A percentile compares a stretch with the other conserved stretches of the same genome.
These are phyloP conservation scores for Molothrus aeneus DNA, from an alignment of 2,797 vertebrate species.

Conservation along the genomic window DNA sequence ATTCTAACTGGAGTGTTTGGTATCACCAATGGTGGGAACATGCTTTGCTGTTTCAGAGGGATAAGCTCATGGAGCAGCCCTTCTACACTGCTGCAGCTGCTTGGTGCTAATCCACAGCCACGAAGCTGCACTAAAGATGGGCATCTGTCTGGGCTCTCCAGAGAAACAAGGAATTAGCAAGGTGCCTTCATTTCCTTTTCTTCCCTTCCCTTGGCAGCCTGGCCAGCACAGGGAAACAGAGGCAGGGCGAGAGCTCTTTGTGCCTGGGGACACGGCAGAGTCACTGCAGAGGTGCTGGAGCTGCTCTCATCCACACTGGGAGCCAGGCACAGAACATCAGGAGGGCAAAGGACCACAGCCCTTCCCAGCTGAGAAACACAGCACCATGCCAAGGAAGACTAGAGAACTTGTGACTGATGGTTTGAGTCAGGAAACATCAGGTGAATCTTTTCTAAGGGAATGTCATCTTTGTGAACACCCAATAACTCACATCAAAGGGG, in stretches of 20 bases:
- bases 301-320: background rate
- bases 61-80: background rate
- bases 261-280: background rate
- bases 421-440: background rate
- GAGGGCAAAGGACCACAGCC: background rate
- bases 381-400: background rate
- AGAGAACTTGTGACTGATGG: background rate
- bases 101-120: background rate
- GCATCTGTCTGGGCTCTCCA: background rate
- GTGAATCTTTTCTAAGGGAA: background rate
- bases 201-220: background rate
- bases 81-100: background rate
- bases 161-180: accelerated
- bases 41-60: accelerated
- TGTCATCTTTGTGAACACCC: background rate
- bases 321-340: background rate
- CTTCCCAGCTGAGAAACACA: background rate
- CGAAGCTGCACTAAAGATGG: background rate
- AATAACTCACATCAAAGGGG: background rate
- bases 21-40: background rate
- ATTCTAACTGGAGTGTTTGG: background rate
- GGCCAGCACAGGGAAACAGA: background rate
- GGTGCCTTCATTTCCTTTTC: background rate
- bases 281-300: background rate
- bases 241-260: background rate